Base-by-base conservation (phyloP, 2,113 vertebrate genomes). In the Tautogolabrus adspersus region DNA sequence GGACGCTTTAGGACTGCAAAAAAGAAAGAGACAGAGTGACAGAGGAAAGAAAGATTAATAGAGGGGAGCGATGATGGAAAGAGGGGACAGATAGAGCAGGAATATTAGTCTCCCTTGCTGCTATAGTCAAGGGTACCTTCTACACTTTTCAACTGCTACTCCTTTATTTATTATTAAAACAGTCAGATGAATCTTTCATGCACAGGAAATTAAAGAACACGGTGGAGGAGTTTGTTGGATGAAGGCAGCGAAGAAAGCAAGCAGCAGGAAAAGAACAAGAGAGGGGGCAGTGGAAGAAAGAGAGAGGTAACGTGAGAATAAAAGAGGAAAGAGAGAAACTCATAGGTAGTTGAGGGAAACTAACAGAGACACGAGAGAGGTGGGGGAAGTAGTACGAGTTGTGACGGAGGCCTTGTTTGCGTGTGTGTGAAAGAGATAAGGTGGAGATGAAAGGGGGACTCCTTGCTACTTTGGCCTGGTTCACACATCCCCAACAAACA, bases 141-240 rank as follows among this genome's bases (percentile, higher is more conserved):
- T 81, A 64, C 83, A 87, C 86, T 90, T 87, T 87, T 86, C 87
- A 87, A 83, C 87, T 69, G 75, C 66, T 71, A 84, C 78, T 83
- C 72, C 63, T 59, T 26, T 79, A 89, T 92, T 79, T 85, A 92
- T 92, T 91, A 93, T 92, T 93, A 85, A 93, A 84, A 66, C 30
- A 18, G 21, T 52, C 77, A 37, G 61, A 92, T 94, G 66, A 92
- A 94, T 94, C 86, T 93, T 94, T 94, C 81, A 94, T 94, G 87
- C 62, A 54, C 81, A 84, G 92, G 91, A 93, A 93, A 94, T 94
- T 88, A 93, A 93, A 89, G 81, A 91, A 82, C 88, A 89, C 72
- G 68, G 79, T 9, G 59, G 75, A 66, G 65, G 79, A 77, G 62
- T 68, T 59, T 23, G 67, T 66, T 8, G 65, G 83, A 81, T 70